A percentile compares a stretch with the other conserved stretches of the same genome.
phyloP scores from a whole-genome alignment of 2,113 vertebrate species.

The Actinemys pallida region DNA sequence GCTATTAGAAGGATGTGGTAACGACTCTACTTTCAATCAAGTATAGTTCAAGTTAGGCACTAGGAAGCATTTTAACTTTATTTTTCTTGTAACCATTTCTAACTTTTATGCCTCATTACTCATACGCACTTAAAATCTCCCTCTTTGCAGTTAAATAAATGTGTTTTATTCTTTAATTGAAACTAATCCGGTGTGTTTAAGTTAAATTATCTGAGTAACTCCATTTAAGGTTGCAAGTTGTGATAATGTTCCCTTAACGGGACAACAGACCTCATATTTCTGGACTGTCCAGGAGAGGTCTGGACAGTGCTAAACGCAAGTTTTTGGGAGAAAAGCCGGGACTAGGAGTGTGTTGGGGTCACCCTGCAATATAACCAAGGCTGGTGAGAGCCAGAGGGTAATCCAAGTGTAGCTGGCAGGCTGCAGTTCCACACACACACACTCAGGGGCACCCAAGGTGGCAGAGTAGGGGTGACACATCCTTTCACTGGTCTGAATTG shows the following conservation, averaged over 20 bases:
- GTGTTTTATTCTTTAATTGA: neutral
- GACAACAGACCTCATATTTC: neutral
- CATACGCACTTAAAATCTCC: neutral
- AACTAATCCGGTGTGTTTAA: neutral
- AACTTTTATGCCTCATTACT: neutral
- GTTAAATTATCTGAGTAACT: neutral
- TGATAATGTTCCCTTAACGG: neutral
- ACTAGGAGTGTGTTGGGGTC: neutral
- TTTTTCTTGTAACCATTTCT: neutral
- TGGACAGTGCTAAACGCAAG: neutral
- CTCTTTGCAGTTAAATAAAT: neutral
- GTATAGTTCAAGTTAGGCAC: neutral
- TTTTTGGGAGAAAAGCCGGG: neutral
- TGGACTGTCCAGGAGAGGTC: neutral
- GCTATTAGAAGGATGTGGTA: neutral
- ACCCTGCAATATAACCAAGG: neutral
- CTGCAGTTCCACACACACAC: neutral
- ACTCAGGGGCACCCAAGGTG: neutral
- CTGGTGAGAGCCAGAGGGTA: neutral
- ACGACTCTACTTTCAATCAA: neutral
- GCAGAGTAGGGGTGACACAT: too few species aligned
- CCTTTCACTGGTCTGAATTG: too few species aligned
- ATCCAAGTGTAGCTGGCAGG: neutral
- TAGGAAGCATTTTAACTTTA: neutral
- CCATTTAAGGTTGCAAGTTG: neutral